Conservation (phyloP, 2,113 vertebrate genomes). For the Bubo bubo region DNA sequence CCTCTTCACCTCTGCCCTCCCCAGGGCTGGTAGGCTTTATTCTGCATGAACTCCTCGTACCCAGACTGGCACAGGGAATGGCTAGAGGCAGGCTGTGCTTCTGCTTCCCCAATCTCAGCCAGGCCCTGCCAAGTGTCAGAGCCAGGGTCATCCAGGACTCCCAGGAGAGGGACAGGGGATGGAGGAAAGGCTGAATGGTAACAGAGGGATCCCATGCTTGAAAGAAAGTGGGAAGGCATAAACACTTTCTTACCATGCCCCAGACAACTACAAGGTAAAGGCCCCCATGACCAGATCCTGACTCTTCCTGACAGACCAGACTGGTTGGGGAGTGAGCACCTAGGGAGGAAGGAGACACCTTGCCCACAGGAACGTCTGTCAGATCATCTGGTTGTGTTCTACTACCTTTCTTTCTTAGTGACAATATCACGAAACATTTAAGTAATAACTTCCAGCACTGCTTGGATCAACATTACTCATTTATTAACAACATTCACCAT, state of each 20-base stretch:
- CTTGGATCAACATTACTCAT: neutral
- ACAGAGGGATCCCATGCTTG: neutral
- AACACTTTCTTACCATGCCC: neutral
- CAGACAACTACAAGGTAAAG: neutral
- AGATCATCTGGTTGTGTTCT: neutral
- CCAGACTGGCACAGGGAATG: neutral
- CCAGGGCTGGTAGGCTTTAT: neutral
- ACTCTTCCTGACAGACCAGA: neutral
- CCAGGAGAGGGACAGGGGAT: neutral
- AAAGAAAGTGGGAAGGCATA: neutral
- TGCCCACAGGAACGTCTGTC: neutral
- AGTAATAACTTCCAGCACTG: neutral
- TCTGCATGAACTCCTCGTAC: neutral
- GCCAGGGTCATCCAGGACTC: neutral
- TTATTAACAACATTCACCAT: neutral
- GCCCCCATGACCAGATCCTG: rapidly evolving
- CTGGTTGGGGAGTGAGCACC: neutral
- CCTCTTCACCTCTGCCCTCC: neutral
- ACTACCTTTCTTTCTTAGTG: neutral
- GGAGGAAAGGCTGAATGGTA: neutral
- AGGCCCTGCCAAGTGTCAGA: neutral
- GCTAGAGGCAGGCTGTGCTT: neutral
- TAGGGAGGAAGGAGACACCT: neutral
- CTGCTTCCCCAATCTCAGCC: neutral
- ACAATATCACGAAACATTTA: neutral